Base-by-base conservation (phyloP, 1,140 invertebrate genomes). In the Anagrus nilaparvatae region DNA sequence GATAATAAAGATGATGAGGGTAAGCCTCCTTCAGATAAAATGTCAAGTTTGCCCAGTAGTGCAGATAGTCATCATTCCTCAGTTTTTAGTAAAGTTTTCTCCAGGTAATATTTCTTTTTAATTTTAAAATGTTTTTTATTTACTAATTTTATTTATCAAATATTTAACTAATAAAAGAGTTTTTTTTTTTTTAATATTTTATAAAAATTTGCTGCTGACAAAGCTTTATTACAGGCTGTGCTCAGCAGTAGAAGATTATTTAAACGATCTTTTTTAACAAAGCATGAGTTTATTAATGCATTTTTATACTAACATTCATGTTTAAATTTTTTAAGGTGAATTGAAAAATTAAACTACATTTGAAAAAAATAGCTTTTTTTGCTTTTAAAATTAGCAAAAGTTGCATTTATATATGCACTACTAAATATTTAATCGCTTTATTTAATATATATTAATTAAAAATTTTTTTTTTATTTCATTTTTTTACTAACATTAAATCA, bases 1-100 rank as follows among this genome's bases (percentile, higher is more conserved):
- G 81, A 84, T 29, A 39, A 40, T 18, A 70, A 73, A 46, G 71
- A 76, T 13, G 72, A 77, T 46, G 59, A 73, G 44, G 59, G 56
- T 47, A 60, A 64, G 52, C 45, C 56, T 1, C 51, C 55, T 31
- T 49, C 55, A 50, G 60, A 69, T 47, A 66, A 71, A 59, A 49
- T 60, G 47, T 54, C 65, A 20, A 72, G 66, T 59, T 70, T 76
- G 52, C 78, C 75, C 7, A 75, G 78, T 32, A 79, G 79, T 9
- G 69, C 67, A 13, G 78, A 81, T 48, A 75, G 76, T 39, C 79
- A 82, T 54, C 79, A 79, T 48, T 75, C 76, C 34, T 79, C 79
- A 24, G 78, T 88, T 41, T 88, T 89, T 70, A 87, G 84, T 53
- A 88, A 87, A 76, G 85, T 88, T 45, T 89, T 89, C 60, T 88